These are phyloP conservation scores for Panurus biarmicus DNA, from an alignment of 2,113 vertebrate species.

Conservation along the genomic window DNA sequence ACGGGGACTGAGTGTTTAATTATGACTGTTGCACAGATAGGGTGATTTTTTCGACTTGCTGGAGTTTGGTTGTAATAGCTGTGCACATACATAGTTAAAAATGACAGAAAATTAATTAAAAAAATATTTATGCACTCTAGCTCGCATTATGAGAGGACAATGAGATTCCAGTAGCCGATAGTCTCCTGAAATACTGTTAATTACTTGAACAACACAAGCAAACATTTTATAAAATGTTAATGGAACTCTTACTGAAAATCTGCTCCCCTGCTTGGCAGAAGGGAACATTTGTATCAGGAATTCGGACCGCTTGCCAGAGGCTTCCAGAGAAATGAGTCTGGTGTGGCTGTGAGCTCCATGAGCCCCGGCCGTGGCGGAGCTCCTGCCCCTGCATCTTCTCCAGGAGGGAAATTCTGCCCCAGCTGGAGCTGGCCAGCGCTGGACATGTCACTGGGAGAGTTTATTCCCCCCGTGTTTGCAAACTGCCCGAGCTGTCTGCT, in stretches of 20 bases:
- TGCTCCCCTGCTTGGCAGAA: neutral
- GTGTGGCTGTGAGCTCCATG: no score
- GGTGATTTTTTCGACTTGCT: neutral
- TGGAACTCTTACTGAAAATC: neutral
- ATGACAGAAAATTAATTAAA: neutral
- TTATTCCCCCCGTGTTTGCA: neutral
- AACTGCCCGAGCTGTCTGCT: neutral
- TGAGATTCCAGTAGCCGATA: neutral
- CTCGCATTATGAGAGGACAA: neutral
- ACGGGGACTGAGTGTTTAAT: slow-evolving; percentile 35
- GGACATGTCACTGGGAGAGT: no score
- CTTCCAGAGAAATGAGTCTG: neutral
- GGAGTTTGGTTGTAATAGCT: neutral
- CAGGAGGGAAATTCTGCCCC: neutral
- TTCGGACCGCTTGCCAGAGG: neutral
- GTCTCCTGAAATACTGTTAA: neutral
- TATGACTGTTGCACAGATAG: neutral
- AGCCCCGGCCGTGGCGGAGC: rapidly evolving
- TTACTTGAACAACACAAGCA: neutral
- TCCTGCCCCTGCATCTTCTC: neutral
- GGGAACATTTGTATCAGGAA: neutral
- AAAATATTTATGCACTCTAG: neutral
- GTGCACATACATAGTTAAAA: neutral
- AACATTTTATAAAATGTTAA: neutral
- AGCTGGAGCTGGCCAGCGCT: neutral